Evolutionary conservation across 2,888 invertebrate species (phyloP), one percentile per base, ranked within the genome.

Genomic region (Erynnis tages): DNA sequence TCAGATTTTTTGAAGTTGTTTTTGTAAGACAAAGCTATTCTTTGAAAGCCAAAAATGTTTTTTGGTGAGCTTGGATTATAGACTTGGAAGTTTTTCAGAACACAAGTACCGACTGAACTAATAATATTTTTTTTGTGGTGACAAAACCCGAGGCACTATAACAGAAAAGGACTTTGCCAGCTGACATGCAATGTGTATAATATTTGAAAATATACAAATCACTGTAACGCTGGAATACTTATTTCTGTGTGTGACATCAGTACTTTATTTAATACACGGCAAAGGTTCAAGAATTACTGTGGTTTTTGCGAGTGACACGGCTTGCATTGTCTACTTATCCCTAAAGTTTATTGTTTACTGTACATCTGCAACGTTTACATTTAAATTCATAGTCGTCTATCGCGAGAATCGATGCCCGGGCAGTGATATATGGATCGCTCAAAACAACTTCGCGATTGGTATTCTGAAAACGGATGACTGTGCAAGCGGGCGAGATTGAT

Each of bases 391-490:
- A 19, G 38, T 29, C 3, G 17, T 38, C 13, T 47, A 47, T 47
- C 46, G 35, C 19, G 5, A 19, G 44, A 44, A 32, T 44, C 32
- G 44, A 44, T 44, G 32, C 44, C 37, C 29, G 38, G 47, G 32
- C 44, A 30, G 44, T 44, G 44, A 44, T 44, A 32, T 48, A 48
- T 48, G 48, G 19, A 48, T 40, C 14, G 30, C 21, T 48, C 38
- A 48, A 25, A 46, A 46, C 46, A 27, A 25, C 30, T 44, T 13
- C 48, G 14, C 38, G 48, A 30, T 48, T 48, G 48, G 48, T 48
- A 48, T 48, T 38, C 48, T 16, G 38, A n/a, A 30, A 38, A 21
- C 48, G 30, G 27, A 47, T 37, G 13, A 29, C 21, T 10, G 10
- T 47, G 38, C 30, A 38, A 48, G 38, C 29, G 30, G 21, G 21